Evolutionary conservation across 2,113 vertebrate genomes (phyloP).

Genomic region (Clarias macrocephalus): DNA sequence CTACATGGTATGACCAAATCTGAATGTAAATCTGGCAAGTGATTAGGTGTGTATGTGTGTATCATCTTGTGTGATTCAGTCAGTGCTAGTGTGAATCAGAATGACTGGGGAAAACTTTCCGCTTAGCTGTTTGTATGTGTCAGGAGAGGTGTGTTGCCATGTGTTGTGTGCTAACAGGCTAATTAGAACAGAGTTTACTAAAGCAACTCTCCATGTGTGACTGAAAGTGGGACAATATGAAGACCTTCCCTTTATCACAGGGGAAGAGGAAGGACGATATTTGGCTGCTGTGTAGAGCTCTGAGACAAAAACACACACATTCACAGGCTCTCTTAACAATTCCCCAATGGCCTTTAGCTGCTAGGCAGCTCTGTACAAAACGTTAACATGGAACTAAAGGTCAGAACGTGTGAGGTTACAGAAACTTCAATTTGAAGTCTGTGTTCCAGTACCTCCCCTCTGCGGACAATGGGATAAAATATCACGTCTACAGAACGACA

Average conservation of each 20-base stretch:
- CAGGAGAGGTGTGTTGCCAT: neutral
- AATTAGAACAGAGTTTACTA: conserved; percentile 10
- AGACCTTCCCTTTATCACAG: conserved; percentile 33
- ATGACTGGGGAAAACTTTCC: neutral
- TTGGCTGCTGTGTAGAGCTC: neutral
- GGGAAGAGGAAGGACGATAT: conserved; percentile 21
- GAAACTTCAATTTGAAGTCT: neutral
- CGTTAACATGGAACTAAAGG: neutral
- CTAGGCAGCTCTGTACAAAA: conserved; percentile 31
- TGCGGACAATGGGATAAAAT: neutral
- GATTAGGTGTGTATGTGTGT: conserved; percentile 6
- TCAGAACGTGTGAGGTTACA: conserved; percentile 10
- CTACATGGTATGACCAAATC: neutral
- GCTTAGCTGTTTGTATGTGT: neutral
- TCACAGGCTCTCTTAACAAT: neutral
- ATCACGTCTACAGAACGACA: neutral
- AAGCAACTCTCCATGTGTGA: conserved; percentile 19
- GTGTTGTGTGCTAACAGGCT: neutral
- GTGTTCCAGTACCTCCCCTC: neutral
- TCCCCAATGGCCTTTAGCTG: conserved; percentile 8
- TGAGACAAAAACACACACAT: neutral
- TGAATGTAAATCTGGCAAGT: neutral
- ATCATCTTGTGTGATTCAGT: conserved; percentile 30
- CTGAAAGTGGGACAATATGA: conserved; percentile 42
- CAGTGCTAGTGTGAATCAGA: conserved; percentile 16